Base-by-base conservation (phyloP, 2,797 vertebrate species). In the Columba guinea region DNA sequence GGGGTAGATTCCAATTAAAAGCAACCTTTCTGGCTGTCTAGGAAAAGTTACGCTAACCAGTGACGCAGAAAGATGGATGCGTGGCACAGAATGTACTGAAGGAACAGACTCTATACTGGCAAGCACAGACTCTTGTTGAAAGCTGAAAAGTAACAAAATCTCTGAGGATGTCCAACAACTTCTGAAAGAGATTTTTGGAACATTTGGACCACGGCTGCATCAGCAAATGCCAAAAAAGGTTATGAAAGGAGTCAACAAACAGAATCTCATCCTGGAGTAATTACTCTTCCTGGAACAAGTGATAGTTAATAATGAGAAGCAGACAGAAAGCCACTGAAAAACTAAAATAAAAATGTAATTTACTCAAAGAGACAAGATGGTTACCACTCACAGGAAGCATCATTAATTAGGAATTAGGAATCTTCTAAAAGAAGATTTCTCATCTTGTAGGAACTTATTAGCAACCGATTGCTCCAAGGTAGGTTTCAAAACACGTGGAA, bases 361-460 rank as follows among this genome's bases (percentile, higher is more conserved):
- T 84, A 92, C 59, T 90, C 0, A 0, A 84, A 81, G 62, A 94
- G n/a, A 84, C 35, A 89, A 67, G 48, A 65, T 37, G 28, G 90
- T 84, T 94, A 90, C 77, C 53, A 83, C 52, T 76, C 52, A 84
- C 55, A 84, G 56, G 86, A 93, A 94, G 32, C n/a, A 74, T 79
- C 74, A 39, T 92, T 92, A 94, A 95, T 84, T 92, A 95, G 51
- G 46, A 67, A 37, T 37, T 37, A 37, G 37, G 37, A 37, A 37
- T 37, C 60, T 95, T 90, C 83, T 84, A 84, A 93, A 89, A 93
- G 90, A 91, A 81, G 83, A 81, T 84, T 87, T 94, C 41, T 94
- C 70, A 59, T 92, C 67, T 92, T 89, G 74, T 65, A 91, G 80
- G 77, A 91, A 78, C 59, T 79, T 94, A 84, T 46, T 87, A 94